Evolutionary conservation across 1,140 invertebrate genomes (phyloP), one percentile per base, ranked within the genome.

Genomic region (Papilio glaucus): DNA sequence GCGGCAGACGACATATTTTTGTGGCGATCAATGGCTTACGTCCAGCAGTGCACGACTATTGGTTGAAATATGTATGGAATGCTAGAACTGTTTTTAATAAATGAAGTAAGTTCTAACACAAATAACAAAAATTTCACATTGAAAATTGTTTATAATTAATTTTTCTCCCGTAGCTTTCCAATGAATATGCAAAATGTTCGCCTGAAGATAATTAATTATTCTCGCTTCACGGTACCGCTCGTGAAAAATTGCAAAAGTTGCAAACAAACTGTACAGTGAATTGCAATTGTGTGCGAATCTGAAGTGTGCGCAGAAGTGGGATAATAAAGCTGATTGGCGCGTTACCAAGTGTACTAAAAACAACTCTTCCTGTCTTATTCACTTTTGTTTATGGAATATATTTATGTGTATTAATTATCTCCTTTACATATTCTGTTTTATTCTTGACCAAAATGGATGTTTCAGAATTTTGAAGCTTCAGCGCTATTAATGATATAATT

Each of bases 221-320:
- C 49, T 12, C 18, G 18, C 21, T 53, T 53, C 49, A 53, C 18
- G 45, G 18, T 24, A 24, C 7, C 0, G 49, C 21, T 53, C 49
- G 49, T 49, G 49, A 53, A 53, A 53, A 53, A 53, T 53, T 53
- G 49, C 21, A 53, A 53, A 12, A 53, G 49, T 53, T 53, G 49
- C 49, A 53, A 53, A 53, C 2, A 33, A 33, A 42, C n/a, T 49
- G 45, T 53, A 53, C 9, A 53, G 2, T 24, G 21, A 21, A 53
- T 53, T 24, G 49, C 49, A 24, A 53, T 24, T 8, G 49, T 53
- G 49, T 24, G 49, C 8, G 18, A 24, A 3, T 53, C 49, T 24
- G 21, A n/a, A 49, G 18, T 49, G 45, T 24, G 24, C 2, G 1
- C 1, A 49, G 4, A 49, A 9, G 21, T 6, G 13, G 9, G 41